phyloP scores from a whole-genome alignment of 2,888 invertebrate species.

The Rotaria sp. region DNA sequence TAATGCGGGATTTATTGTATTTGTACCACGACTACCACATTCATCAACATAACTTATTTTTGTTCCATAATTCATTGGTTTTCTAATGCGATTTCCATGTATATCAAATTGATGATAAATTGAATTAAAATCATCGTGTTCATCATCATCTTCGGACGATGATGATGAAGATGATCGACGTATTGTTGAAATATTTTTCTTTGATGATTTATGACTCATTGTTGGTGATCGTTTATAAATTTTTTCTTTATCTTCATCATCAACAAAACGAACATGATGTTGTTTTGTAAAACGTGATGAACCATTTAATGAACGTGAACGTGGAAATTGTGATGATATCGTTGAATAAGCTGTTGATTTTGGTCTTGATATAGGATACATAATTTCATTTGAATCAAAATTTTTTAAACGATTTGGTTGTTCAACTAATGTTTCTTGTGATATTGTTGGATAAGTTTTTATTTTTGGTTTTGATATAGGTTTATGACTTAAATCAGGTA shows the following conservation, averaged over 20 bases:
- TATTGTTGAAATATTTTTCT: neutral
- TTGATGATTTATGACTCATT: neutral
- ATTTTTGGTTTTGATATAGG: neutral
- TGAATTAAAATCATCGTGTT: neutral
- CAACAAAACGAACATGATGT: slow-evolving; percentile 28
- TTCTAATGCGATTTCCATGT: neutral
- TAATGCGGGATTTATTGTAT: neutral
- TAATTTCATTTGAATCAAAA: slow-evolving; percentile 33
- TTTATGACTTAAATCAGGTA: neutral
- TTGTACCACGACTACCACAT: too few species aligned
- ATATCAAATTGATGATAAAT: slow-evolving; percentile 20
- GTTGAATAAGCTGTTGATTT: neutral
- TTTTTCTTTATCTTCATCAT: neutral
- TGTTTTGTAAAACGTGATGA: slow-evolving; percentile 24
- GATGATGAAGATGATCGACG: neutral
- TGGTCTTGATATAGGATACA: slow-evolving; percentile 40
- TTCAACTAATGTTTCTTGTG: neutral
- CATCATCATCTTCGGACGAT: neutral
- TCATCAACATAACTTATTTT: slow-evolving; percentile 40
- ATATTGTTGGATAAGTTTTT: neutral
- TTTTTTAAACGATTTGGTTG: neutral
- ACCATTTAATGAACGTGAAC: slow-evolving; percentile 22
- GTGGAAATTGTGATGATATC: neutral
- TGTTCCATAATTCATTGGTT: slow-evolving; percentile 30
- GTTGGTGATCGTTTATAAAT: neutral